These are phyloP conservation scores for Isurus oxyrinchus DNA, from an alignment of 2,113 vertebrate genomes.

Conservation along the genomic window DNA sequence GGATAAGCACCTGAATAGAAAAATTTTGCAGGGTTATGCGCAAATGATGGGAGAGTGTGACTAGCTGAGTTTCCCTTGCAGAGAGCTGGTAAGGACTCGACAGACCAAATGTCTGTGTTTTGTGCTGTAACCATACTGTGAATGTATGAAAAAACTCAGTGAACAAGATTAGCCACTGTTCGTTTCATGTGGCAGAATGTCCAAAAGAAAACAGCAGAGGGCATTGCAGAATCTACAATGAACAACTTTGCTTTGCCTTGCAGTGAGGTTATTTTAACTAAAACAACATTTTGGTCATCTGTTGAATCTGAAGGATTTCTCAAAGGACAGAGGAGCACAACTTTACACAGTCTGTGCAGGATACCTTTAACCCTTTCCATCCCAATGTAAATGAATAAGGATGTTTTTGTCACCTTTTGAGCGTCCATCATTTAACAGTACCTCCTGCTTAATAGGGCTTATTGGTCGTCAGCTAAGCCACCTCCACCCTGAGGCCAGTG, in stretches of 20 bases:
- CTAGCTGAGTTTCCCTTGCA: no score
- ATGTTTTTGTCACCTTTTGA: not conserved
- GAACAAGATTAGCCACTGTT: not conserved
- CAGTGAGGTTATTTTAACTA: not conserved
- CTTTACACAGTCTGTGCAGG: not conserved
- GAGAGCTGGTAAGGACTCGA: no score
- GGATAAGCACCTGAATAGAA: no score
- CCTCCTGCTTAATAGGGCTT: not conserved
- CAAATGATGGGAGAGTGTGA: no score
- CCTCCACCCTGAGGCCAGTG: not conserved
- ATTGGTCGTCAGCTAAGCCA: not conserved
- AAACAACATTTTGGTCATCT: not conserved
- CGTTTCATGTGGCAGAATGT: not conserved
- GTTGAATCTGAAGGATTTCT: not conserved
- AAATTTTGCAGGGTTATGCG: no score
- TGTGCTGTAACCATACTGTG: not conserved
- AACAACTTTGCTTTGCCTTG: not conserved
- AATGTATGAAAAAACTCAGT: not conserved
- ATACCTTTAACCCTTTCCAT: not conserved
- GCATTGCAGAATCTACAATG: constrained; percentile 29
- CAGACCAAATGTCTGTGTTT: no score
- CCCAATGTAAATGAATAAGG: not conserved
- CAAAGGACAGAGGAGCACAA: not conserved
- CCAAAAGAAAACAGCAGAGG: constrained; percentile 19
- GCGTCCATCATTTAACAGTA: not conserved